Percentiles rank a stretch among this genome's conserved stretches.
These are phyloP conservation scores for Paedocypris sp. DNA, from an alignment of 2,113 vertebrate species.

Conservation along the genomic window DNA sequence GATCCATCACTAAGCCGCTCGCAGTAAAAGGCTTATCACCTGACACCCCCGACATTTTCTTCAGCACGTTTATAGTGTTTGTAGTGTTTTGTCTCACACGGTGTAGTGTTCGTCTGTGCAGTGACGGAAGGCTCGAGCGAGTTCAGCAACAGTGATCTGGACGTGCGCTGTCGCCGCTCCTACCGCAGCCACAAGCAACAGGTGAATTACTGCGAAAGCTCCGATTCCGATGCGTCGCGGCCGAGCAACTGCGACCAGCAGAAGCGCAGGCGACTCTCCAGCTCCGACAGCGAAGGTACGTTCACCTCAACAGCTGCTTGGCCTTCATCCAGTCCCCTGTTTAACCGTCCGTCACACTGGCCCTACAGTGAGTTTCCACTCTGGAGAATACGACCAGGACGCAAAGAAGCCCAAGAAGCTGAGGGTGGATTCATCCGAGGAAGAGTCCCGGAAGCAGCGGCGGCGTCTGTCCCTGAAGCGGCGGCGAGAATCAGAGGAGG, in stretches of 20 bases:
- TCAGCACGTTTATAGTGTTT: no score
- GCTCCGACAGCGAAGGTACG: conserved; percentile 90
- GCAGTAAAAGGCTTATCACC: no score
- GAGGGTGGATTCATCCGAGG: conserved; percentile 55
- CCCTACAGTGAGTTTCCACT: conserved; percentile 46
- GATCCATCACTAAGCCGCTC: no score
- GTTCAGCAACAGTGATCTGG: conserved; percentile 83
- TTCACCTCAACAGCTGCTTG: no score
- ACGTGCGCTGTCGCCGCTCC: conserved; percentile 81
- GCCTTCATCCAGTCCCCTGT: conserved; percentile 39
- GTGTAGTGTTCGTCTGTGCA: conserved; percentile 35
- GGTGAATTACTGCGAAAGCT: conserved; percentile 93
- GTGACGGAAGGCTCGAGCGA: conserved; percentile 82
- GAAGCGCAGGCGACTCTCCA: conserved; percentile 65
- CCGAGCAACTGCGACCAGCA: conserved; percentile 69
- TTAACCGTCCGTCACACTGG: background rate
- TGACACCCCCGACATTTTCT: no score
- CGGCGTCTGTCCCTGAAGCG: conserved; percentile 53
- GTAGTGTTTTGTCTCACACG: background rate
- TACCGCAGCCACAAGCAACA: conserved; percentile 81
- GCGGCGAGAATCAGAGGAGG: conserved; percentile 54
- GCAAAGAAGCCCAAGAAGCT: conserved; percentile 51
- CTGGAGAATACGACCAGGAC: conserved; percentile 70
- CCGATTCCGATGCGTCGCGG: conserved; percentile 84
- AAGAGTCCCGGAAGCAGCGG: conserved; percentile 46